Percentiles rank a stretch among this genome's conserved stretches.
These are phyloP conservation scores for Anguilla anguilla DNA, from an alignment of 2,797 vertebrate species.

Conservation along the genomic window DNA sequence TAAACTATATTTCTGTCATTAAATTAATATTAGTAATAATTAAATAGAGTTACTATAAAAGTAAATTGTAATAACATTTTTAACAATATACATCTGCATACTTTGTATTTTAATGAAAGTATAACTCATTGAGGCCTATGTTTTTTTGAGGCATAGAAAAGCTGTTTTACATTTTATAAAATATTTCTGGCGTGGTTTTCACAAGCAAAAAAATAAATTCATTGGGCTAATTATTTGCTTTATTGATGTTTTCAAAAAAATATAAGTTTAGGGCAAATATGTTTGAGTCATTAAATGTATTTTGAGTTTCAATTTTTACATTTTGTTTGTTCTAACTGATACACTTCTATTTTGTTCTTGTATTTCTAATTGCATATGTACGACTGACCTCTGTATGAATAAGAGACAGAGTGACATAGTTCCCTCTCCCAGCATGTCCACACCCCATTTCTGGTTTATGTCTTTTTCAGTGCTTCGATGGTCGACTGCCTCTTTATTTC, in stretches of 20 bases:
- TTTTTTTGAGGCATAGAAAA: background rate
- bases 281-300: background rate
- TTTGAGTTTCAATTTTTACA: background rate
- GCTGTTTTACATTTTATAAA: background rate
- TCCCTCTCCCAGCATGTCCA: background rate
- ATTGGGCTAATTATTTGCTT: background rate
- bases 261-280: background rate
- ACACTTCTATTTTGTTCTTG: background rate
- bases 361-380: background rate
- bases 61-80: background rate
- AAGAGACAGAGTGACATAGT: background rate
- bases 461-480: background rate
- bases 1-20: background rate
- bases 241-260: background rate
- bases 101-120: background rate
- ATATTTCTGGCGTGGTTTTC: background rate
- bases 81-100: background rate
- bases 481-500: background rate
- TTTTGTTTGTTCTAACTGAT: background rate
- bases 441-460: background rate
- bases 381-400: background rate
- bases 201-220: background rate
- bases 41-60: background rate
- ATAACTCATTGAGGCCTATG: background rate
- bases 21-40: background rate